Percentiles rank a stretch among this genome's conserved stretches.
Evolutionary conservation across 2,113 vertebrate species (phyloP).

Genomic region (Etheostoma cragini): DNA sequence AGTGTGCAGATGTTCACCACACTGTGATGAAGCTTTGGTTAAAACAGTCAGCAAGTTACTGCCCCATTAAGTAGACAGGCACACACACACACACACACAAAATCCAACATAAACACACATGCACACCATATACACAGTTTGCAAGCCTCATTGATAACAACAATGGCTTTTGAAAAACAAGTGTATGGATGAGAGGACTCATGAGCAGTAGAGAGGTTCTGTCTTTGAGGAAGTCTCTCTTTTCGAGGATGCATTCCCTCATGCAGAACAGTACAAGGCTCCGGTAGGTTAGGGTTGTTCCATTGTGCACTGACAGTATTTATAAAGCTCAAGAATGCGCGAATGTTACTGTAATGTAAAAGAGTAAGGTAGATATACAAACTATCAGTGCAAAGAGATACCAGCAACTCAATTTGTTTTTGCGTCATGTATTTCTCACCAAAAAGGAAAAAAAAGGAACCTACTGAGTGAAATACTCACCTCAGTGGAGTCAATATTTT

Average conservation of each 20-base stretch:
- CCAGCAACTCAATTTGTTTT: background rate
- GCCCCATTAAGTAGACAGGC: conserved; percentile 40
- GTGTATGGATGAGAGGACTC: background rate
- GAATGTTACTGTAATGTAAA: background rate
- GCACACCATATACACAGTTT: background rate
- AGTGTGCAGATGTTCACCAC: conserved; percentile 54
- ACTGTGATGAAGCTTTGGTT: conserved; percentile 43
- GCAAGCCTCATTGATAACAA: conserved; percentile 16
- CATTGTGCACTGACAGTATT: background rate
- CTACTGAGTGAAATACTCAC: background rate
- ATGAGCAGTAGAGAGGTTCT: background rate
- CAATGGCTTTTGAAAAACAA: background rate
- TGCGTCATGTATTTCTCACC: background rate
- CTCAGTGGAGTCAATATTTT: background rate
- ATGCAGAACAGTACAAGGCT: background rate
- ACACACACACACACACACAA: conserved; percentile 9
- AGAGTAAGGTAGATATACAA: background rate
- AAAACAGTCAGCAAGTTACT: conserved; percentile 52
- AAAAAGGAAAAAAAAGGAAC: background rate
- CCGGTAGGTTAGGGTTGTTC: background rate
- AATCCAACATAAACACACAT: background rate
- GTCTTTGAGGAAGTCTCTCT: background rate
- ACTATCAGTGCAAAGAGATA: background rate
- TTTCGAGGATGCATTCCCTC: background rate
- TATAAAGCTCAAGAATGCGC: background rate